Evolutionary conservation across 2,888 invertebrate genomes (phyloP).

Genomic region (Gasteruption jaculator): DNA sequence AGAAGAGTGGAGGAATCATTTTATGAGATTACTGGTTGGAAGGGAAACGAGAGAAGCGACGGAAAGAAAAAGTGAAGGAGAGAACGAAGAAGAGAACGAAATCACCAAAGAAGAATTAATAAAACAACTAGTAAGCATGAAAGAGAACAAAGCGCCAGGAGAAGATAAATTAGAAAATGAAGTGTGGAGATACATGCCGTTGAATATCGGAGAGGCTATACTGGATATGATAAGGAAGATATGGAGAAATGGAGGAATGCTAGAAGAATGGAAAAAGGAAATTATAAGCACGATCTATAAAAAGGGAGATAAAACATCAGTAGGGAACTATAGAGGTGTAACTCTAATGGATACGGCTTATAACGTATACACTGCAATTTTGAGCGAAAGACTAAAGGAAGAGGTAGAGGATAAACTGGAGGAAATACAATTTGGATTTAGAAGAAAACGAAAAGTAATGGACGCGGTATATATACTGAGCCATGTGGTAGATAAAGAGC

Average conservation of each 20-base stretch:
- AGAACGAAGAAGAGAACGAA: neutral
- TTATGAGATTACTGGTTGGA: conserved; percentile 10
- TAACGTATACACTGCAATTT: too few species aligned
- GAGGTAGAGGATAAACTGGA: conserved; percentile 9
- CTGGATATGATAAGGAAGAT: neutral
- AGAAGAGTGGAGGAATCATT: conserved; percentile 9
- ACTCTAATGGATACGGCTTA: conserved; percentile 8
- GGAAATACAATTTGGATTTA: conserved; percentile 9
- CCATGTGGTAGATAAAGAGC: neutral
- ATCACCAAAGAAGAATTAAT: neutral
- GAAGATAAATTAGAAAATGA: conserved; percentile 7
- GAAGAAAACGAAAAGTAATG: conserved; percentile 2
- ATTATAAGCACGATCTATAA: neutral
- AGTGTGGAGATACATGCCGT: neutral
- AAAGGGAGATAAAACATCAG: neutral
- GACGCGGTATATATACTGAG: neutral
- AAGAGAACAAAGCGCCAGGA: neutral
- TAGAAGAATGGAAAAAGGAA: conserved; percentile 6
- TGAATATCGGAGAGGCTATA: neutral
- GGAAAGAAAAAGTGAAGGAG: neutral
- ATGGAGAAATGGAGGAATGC: neutral
- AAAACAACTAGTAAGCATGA: neutral
- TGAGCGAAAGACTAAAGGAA: too few species aligned
- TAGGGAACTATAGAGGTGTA: conserved; percentile 4
- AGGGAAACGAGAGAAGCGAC: neutral